Base-by-base conservation (phyloP, 2,888 invertebrate species). In the Drosophila sordidula region DNA sequence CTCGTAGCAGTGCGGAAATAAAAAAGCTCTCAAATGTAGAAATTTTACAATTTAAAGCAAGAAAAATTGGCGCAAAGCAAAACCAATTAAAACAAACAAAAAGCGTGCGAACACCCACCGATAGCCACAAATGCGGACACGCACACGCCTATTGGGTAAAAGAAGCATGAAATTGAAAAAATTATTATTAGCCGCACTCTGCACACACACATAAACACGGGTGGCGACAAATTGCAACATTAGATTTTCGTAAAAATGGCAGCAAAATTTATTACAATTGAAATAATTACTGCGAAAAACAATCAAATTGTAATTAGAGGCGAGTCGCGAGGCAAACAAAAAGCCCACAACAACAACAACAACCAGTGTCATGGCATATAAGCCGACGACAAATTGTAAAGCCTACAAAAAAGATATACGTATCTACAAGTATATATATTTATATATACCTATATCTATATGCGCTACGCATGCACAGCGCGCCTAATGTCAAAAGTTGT, bases 231-330 rank as follows among this genome's bases (percentile, higher is more conserved):
- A 81, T 83, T 83, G 86, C 86, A 67, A 68, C 70, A 80, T 77
- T 65, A 77, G 76, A 70, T 77, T 80, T 80, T 47, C 74, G 80
- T 67, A 83, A 80, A 83, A 78, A 72, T 59, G 45, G 29, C 80
- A 55, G 63, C 66, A 45, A 74, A 84, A 81, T 87, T 75, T 70
- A 87, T 85, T 84, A 87, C 87, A 84, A 84, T 78, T 78, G 84
- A 87, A 87, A 84, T 87, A 84, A 84, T 87, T 85, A 87, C 80
- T 73, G 56, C 56, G 71, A 70, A 83, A 87, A 73, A 84, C 82
- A 87, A 87, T 87, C 87, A 87, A 82, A 85, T 78, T 74, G 87
- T 82, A 84, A 84, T 84, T 87, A 85, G 82, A 78, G 71, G 73
- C 68, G 75, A 69, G 52, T 47, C 41, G 52, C 62, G 67, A 52